Evolutionary conservation across 2,797 vertebrate genomes (phyloP).

Genomic region (Semotilus atromaculatus): DNA sequence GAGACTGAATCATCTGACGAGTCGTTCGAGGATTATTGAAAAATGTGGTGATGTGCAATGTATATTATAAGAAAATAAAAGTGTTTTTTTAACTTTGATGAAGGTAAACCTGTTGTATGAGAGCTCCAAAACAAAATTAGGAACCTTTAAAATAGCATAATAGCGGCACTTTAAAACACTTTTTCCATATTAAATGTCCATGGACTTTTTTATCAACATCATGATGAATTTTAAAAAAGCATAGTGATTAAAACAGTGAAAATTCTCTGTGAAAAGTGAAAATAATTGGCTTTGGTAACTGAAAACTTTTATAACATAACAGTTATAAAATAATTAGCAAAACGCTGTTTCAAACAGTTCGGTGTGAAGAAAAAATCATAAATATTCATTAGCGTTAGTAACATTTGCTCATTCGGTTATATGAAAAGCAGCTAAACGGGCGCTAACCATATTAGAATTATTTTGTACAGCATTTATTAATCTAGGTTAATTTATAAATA

Average conservation of each 20-base stretch:
- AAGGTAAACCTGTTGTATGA: too few relatives aligned
- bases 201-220: background rate
- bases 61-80: too few relatives aligned
- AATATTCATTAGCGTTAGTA: background rate
- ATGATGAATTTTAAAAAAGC: background rate
- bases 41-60: too few relatives aligned
- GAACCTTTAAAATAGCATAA: too few relatives aligned
- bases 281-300: background rate
- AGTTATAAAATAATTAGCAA: background rate
- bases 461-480: background rate
- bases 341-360: background rate
- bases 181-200: background rate
- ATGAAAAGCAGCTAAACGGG: background rate
- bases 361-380: background rate
- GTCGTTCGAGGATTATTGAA: too few relatives aligned
- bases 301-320: background rate
- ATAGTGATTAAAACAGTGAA: background rate
- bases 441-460: background rate
- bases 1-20: too few relatives aligned
- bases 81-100: too few relatives aligned
- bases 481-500: background rate
- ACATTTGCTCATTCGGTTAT: background rate
- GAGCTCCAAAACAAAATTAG: too few relatives aligned
- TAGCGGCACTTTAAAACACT: background rate
- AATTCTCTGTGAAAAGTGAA: background rate